Evolutionary conservation across 23 tunicate species (phyloP), one percentile per base, ranked within the genome.

Genomic region (Halocynthia aurantium): DNA sequence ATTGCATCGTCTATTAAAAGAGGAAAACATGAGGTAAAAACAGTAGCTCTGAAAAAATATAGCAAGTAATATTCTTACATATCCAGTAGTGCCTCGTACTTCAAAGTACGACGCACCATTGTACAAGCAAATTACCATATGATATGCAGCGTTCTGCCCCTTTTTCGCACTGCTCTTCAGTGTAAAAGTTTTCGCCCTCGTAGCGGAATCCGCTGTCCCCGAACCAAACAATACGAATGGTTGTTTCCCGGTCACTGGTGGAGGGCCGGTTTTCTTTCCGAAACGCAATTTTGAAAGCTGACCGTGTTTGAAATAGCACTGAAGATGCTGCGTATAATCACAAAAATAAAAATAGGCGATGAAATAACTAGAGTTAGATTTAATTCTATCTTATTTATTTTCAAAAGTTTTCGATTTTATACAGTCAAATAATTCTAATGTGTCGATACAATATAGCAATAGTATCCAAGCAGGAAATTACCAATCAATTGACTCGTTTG

Each of bases 301-400:
- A 12, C 96, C 96, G 56, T 89, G 96, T 15, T 62, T 69, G 72
- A 80, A 89, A 57, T 89, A 89, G 66, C 96, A 77, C 12, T 18
- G 54, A 51, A 89, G 51, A 20, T 88, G 89, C 84, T 89, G 44
- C 4, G 44, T 31, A 31, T 31, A 31, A 31, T 31, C 44, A 31
- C 44, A 4, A 31, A 4, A 31, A 31, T 31, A 1, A 31, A 31
- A 31, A 31, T 31, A 31, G 44, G 44, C 4, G 44, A 31, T 31
- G 44, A 15, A 20, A 68, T 1, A 68, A 68, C 20, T n/a, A n/a
- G 20, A 60, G n/a, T 4, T 60, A 60, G 17, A 60, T n/a, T 31
- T 31, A 31, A 1, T 31, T 31, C 44, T 31, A 31, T 4, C 44
- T 31, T 31, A 31, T 31, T 4, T 31, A 31, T 4, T 31, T 31